phyloP scores from a whole-genome alignment of 2,113 vertebrate species.

The cattle (Bos taurus) region ARS-UCD2.0 NC_037329.1:37212501-37213000 shows the following conservation, averaged over 20 bases:
- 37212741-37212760: background rate
- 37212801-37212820: background rate
- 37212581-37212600: background rate
- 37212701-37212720: background rate
- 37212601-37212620: slow-evolving; percentile 1
- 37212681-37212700: background rate
- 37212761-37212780: background rate
- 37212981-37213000: background rate
- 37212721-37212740: background rate
- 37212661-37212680: background rate
- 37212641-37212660: background rate
- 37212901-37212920: background rate
- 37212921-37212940: background rate
- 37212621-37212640: background rate
- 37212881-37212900: background rate
- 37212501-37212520: background rate
- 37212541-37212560: background rate
- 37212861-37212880: background rate
- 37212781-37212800: background rate
- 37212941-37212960: background rate
- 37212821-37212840: background rate
- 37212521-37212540: background rate
- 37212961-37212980: background rate
- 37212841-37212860: background rate
- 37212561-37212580: background rate